Conservation (phyloP, 2,113 vertebrate genomes). For the Platysteira castanea region DNA sequence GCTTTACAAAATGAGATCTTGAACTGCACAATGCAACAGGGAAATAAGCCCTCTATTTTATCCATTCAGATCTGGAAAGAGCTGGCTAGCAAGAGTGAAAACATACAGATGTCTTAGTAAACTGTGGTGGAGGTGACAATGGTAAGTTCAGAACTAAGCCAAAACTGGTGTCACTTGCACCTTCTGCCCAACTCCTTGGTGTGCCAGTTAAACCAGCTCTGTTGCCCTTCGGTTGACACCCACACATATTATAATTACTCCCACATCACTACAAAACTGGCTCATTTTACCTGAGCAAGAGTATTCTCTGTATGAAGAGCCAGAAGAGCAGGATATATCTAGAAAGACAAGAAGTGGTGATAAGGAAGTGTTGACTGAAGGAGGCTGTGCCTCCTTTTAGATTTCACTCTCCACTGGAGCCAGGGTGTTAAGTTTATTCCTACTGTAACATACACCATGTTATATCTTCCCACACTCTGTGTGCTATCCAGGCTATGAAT, state of each 20-base stretch:
- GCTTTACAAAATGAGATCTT: neutral
- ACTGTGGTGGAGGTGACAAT: neutral
- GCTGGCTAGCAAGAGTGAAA: neutral
- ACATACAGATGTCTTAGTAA: neutral
- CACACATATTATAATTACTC: neutral
- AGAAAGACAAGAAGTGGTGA: neutral
- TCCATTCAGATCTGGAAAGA: neutral
- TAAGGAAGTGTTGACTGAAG: neutral
- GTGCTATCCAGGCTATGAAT: neutral
- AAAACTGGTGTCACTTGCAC: neutral
- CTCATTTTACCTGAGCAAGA: neutral
- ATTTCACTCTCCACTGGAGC: neutral
- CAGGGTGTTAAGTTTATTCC: neutral
- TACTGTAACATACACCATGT: neutral
- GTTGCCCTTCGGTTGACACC: neutral
- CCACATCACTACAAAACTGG: neutral
- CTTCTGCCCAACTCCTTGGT: neutral
- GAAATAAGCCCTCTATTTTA: neutral
- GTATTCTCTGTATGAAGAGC: neutral
- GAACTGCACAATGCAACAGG: neutral
- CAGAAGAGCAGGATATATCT: neutral
- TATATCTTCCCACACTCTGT: neutral
- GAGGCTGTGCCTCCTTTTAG: neutral
- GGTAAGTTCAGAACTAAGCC: neutral
- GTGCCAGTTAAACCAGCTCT: neutral